Conservation (phyloP, 1,140 invertebrate genomes). For the Pissodes strobi region DNA sequence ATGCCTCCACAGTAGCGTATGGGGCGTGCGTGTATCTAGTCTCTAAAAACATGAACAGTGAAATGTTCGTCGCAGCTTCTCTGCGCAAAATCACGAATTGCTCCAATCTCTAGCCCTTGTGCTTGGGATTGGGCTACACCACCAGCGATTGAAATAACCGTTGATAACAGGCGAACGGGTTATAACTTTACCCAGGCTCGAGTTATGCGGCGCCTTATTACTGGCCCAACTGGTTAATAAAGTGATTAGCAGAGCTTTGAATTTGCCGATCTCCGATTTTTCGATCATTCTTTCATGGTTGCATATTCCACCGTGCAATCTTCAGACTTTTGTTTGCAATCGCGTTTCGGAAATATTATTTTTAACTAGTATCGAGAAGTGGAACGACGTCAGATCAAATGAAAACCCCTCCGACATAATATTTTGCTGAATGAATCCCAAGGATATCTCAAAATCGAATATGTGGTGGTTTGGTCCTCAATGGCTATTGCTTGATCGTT, state of each 20-base stretch:
- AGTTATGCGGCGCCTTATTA: slow-evolving; percentile 43
- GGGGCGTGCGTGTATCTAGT: slow-evolving; percentile 41
- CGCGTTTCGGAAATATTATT: slow-evolving; percentile 11
- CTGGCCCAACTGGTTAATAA: slow-evolving; percentile 31
- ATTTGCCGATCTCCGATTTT: slow-evolving; percentile 15
- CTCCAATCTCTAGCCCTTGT: too few relatives aligned
- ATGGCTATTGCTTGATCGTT: slow-evolving; percentile 7
- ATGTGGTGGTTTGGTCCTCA: slow-evolving; percentile 33
- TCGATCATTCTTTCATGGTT: slow-evolving; percentile 25
- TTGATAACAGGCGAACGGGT: too few relatives aligned
- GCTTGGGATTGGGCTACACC: too few relatives aligned
- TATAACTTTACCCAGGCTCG: slow-evolving; percentile 48
- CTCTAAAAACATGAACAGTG: too few relatives aligned
- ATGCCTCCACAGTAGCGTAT: slow-evolving; percentile 43
- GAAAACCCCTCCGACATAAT: slow-evolving; percentile 33
- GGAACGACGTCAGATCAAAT: slow-evolving; percentile 6
- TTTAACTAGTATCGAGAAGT: neutral
- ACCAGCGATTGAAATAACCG: too few relatives aligned
- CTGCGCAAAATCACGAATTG: too few relatives aligned
- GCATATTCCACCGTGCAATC: neutral
- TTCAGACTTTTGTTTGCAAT: slow-evolving; percentile 20
- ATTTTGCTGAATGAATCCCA: neutral
- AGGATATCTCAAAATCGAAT: slow-evolving; percentile 5
- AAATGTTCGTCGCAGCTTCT: too few relatives aligned
- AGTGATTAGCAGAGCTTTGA: neutral